phyloP scores from a whole-genome alignment of 64 coral and sea anemone species.

The Acropora yongei region DNA sequence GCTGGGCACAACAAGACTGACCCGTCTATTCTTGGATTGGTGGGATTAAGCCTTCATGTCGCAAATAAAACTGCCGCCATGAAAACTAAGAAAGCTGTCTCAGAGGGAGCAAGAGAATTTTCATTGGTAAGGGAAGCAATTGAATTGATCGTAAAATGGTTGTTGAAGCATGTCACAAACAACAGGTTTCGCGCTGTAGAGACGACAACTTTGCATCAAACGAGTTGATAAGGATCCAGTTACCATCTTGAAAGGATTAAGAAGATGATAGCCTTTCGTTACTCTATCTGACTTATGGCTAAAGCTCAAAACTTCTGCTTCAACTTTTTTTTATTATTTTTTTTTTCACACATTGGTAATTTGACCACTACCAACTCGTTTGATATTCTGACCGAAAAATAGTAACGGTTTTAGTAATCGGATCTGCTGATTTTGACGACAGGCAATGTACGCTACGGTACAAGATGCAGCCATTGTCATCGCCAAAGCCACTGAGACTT shows the following conservation, averaged over 20 bases:
- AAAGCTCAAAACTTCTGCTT: no score
- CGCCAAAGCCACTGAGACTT: background rate
- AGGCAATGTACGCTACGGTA: constrained; percentile 42
- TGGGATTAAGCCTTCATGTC: constrained; percentile 60
- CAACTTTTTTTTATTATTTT: no score
- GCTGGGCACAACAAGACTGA: constrained; percentile 57
- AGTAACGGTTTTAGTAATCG: no score
- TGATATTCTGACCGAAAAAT: no score
- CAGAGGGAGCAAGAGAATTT: background rate
- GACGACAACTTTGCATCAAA: no score
- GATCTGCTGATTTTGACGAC: background rate
- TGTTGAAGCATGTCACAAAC: background rate
- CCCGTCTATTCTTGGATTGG: no score
- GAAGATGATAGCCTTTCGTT: no score
- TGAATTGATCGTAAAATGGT: background rate
- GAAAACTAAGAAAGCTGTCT: background rate
- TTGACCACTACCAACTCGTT: no score
- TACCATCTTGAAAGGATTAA: no score
- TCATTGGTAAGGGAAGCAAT: constrained; percentile 24
- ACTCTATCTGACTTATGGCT: no score
- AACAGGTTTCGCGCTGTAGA: background rate
- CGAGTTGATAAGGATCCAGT: no score
- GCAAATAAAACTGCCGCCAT: background rate
- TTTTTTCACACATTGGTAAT: no score
- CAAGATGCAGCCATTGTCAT: background rate